phyloP scores from a whole-genome alignment of 2,797 vertebrate species.

The Myiothlypis coronata region DNA sequence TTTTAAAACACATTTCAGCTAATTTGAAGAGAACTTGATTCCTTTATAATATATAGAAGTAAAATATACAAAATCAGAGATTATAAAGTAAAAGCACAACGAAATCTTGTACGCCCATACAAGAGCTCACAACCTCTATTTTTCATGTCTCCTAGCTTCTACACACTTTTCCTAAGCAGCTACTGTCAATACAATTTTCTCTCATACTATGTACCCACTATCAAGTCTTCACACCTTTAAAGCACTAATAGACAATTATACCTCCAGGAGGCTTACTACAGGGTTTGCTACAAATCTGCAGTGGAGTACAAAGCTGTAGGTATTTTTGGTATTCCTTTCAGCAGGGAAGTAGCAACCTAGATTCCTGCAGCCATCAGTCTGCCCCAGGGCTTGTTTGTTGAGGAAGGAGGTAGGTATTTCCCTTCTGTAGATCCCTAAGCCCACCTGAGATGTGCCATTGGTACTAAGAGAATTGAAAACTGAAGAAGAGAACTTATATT shows the following conservation, averaged over 20 bases:
- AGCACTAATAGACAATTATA: background rate
- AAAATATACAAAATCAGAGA: background rate
- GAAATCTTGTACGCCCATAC: background rate
- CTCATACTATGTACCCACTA: background rate
- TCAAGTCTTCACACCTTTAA: background rate
- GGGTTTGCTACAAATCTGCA: background rate
- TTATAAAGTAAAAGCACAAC: background rate
- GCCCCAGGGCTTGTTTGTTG: background rate
- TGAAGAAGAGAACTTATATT: background rate
- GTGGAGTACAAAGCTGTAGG: background rate
- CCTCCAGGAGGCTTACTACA: background rate
- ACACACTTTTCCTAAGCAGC: background rate
- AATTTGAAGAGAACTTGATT: background rate
- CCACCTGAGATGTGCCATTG: background rate
- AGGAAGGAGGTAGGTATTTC: background rate
- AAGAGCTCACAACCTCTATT: accelerated
- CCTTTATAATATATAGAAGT: background rate
- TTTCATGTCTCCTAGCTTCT: background rate
- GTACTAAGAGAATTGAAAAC: background rate
- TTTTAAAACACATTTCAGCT: background rate
- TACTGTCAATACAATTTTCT: background rate
- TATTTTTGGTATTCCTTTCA: background rate
- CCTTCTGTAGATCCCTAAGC: background rate
- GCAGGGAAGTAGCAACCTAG: background rate
- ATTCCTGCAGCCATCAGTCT: background rate